These are phyloP conservation scores for Asarcornis scutulata DNA, from an alignment of 2,113 vertebrate species.

Conservation along the genomic window DNA sequence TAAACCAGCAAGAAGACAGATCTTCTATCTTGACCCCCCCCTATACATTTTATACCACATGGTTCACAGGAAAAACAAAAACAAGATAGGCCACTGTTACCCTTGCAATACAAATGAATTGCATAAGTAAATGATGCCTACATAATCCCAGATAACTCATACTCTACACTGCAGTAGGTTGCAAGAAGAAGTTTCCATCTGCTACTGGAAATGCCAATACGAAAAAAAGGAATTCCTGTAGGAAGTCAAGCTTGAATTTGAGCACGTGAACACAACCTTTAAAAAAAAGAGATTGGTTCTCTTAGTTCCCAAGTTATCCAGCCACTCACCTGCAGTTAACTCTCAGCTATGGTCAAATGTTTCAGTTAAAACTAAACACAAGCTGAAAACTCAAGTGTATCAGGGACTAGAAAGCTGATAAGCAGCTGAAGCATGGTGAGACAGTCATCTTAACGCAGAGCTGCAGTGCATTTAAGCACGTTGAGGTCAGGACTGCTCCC, in stretches of 20 bases:
- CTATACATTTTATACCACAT: rapidly evolving
- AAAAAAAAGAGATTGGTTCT: background rate
- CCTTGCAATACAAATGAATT: background rate
- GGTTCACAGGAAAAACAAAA: background rate
- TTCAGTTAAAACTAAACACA: background rate
- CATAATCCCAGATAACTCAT: background rate
- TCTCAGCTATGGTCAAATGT: background rate
- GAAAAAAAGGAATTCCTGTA: background rate
- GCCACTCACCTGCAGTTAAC: background rate
- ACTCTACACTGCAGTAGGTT: background rate
- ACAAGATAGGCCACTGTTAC: rapidly evolving
- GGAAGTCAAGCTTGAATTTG: background rate
- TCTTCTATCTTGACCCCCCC: background rate
- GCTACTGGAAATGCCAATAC: background rate
- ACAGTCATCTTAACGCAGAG: background rate
- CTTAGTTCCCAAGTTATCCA: background rate
- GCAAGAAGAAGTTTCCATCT: background rate
- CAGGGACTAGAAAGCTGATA: background rate
- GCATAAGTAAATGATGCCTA: background rate
- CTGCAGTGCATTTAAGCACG: background rate
- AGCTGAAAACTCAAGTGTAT: background rate
- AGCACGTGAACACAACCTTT: background rate
- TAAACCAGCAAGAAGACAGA: background rate
- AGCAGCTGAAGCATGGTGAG: background rate
- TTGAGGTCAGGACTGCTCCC: background rate